Evolutionary conservation across 1,140 invertebrate genomes (phyloP), one percentile per base, ranked within the genome.

Genomic region (Drosophila bifasciata): DNA sequence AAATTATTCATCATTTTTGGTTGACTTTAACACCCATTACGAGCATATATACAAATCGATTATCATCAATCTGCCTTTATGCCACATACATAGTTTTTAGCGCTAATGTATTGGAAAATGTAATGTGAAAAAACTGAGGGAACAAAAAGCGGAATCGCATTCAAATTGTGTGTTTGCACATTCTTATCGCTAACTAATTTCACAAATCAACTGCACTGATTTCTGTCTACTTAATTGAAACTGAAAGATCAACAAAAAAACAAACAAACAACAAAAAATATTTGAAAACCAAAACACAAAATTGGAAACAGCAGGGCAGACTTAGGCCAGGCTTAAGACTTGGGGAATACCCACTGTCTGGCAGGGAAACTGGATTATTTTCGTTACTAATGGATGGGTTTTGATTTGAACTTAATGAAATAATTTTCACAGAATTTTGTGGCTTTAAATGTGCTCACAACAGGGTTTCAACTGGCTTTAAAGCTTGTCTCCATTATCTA

Each of bases 221-320:
- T 48, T 48, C 43, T 44, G 55, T 78, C 52, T 61, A 40, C 40
- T 39, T 64, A 64, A 64, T 77, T 77, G 55, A 69, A 74, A 57
- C 43, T 17, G 39, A 23, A 55, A 63, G 46, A 16, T n/a, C 51
- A 36, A 43, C 5, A 57, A 50, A 52, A 50, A 25, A 39, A 52
- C 53, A 48, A 50, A 7, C 19, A n/a, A n/a, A 16, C 19, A 36
- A 46, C 19, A 67, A 49, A 66, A 66, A 67, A 41, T 40, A 17
- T 28, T 17, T 4, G 28, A 50, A 50, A 49, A 68, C 1, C n/a
- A 48, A 48, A 48, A 23, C 5, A 13, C 8, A 2, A 48, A 48
- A 48, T 3, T 5, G 45, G 3, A 36, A 36, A 13, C 1, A 5
- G 32, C 3, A 36, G 32, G 32, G 1, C 32, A 36, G 3, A 5